Evolutionary conservation across 2,888 invertebrate species (phyloP).

Genomic region (Alviniconcha strummeri): DNA sequence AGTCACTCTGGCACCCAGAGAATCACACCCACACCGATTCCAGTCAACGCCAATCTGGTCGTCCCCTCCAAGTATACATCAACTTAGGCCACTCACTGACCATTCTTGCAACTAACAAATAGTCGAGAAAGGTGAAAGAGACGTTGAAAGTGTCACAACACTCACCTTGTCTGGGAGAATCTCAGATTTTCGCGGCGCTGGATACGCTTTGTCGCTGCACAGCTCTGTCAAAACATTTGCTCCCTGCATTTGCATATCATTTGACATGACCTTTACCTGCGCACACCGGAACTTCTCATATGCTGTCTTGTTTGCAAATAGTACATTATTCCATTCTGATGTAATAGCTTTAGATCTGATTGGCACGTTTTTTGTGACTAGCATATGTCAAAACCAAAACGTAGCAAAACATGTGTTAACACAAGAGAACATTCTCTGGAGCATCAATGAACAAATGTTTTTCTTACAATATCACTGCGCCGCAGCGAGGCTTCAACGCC

Average conservation of each 20-base stretch:
- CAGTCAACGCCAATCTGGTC: neutral
- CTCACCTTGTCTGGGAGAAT: conserved; percentile 31
- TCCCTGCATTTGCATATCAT: conserved; percentile 31
- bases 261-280: conserved; percentile 33
- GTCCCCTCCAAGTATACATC: neutral
- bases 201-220: conserved; percentile 31
- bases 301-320: neutral
- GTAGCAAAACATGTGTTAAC: no score
- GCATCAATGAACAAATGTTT: no score
- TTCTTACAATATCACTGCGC: neutral
- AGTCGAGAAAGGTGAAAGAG: neutral
- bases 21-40: neutral
- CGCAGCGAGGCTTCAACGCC: conserved; percentile 38
- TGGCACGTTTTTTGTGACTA: no score
- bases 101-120: neutral
- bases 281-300: neutral
- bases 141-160: neutral
- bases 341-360: no score
- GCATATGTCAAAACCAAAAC: no score
- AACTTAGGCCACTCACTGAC: no score
- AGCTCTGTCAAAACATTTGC: conserved; percentile 35
- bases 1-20: conserved; percentile 25
- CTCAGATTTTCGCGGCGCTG: conserved; percentile 32
- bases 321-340: no score
- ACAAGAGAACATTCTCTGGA: no score